phyloP scores from a whole-genome alignment of 1,140 invertebrate species.

The Trachelipus rathkii region DNA sequence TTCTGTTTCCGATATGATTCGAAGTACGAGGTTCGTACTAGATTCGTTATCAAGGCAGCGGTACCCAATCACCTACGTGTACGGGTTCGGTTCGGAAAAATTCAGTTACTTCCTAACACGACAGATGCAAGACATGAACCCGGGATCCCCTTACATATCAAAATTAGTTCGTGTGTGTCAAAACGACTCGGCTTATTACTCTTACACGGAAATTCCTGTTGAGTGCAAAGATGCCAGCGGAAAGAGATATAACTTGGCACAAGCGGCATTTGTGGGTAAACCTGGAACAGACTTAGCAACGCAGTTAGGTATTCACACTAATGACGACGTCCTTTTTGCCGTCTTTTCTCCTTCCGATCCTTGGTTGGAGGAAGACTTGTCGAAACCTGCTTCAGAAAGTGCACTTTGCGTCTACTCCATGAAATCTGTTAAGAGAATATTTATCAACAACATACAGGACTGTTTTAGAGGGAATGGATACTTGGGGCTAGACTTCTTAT shows the following conservation, averaged over 20 bases:
- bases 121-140: conserved; percentile 72
- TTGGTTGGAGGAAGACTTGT: conserved; percentile 59
- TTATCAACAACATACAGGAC: conserved; percentile 95
- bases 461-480: conserved; percentile 88
- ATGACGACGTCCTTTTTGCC: conserved; percentile 91
- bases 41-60: conserved; percentile 83
- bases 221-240: conserved; percentile 77
- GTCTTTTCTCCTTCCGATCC: conserved; percentile 83
- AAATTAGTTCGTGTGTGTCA: conserved; percentile 94
- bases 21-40: conserved; percentile 85
- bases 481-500: conserved; percentile 83
- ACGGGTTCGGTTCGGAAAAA: conserved; percentile 89
- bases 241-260: conserved; percentile 79
- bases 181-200: conserved; percentile 92
- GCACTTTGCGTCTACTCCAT: conserved; percentile 94
- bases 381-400: conserved; percentile 64
- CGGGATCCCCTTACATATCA: conserved; percentile 73
- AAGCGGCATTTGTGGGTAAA: conserved; percentile 89
- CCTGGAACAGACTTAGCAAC: conserved; percentile 83
- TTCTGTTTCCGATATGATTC: conserved; percentile 82
- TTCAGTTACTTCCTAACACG: conserved; percentile 97
- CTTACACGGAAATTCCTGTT: conserved; percentile 95
- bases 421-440: conserved; percentile 84
- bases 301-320: conserved; percentile 78
- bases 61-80: conserved; percentile 93